phyloP scores from a whole-genome alignment of 2,113 vertebrate species.

The Toxostoma redivivum region DNA sequence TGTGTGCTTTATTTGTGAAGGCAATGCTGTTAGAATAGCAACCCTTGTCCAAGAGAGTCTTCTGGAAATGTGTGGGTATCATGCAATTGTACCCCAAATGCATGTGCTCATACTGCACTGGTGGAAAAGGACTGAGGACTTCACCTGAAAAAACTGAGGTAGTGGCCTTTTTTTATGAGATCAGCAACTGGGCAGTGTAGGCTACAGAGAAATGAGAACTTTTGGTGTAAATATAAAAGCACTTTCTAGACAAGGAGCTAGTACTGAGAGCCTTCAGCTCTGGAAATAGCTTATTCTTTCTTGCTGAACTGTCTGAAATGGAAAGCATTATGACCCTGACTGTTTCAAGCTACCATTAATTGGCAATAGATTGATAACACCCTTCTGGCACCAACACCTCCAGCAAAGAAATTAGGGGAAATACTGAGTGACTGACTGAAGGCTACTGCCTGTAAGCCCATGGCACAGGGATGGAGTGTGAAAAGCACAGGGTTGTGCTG shows the following conservation, averaged over 20 bases:
- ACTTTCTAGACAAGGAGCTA: not conserved
- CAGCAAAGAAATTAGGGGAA: not conserved
- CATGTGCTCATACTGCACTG: accelerated
- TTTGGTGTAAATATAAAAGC: not conserved
- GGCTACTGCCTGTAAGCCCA: accelerated
- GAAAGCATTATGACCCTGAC: not conserved
- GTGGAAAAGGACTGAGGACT: not conserved
- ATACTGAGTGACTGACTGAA: not conserved
- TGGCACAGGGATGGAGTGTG: not conserved
- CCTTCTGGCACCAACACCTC: not conserved
- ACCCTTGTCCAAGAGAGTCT: not conserved
- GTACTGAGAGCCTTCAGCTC: not conserved
- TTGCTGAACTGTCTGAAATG: not conserved
- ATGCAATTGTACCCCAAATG: not conserved
- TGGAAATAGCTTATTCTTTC: not conserved
- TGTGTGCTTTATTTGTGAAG: not conserved
- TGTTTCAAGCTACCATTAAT: not conserved
- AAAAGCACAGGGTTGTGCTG: not conserved
- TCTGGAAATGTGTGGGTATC: not conserved
- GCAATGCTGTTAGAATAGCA: not conserved
- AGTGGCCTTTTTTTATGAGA: not conserved
- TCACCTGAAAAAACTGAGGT: not conserved
- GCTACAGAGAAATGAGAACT: not conserved
- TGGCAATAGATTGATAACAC: not conserved
- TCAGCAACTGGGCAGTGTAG: not conserved